A percentile compares a stretch with the other conserved stretches of the same genome.
These are phyloP conservation scores for Nesometra sesokonis DNA, from an alignment of 35 echinoderm and acorn worm species.

Conservation along the genomic window DNA sequence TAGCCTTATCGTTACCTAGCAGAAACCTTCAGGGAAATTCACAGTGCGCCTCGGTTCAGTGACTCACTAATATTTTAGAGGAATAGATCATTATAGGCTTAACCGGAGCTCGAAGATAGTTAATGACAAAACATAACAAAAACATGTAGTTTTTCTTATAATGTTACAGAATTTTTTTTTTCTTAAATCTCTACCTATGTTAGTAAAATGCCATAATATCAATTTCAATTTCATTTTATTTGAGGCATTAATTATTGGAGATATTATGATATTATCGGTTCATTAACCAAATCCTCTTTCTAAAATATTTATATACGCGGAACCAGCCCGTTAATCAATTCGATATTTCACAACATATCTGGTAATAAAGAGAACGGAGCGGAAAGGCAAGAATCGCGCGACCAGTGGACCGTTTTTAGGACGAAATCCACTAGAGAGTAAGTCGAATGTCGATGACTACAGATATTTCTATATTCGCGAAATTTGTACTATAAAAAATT, in stretches of 20 bases:
- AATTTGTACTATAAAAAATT: background rate
- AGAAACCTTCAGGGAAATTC: background rate
- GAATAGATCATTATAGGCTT: background rate
- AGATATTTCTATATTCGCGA: background rate
- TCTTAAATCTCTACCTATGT: background rate
- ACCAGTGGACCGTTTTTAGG: background rate
- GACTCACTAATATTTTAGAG: background rate
- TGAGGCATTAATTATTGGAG: background rate
- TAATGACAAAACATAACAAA: background rate
- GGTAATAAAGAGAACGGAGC: background rate
- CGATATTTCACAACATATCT: background rate
- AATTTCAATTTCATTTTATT: background rate
- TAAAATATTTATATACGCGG: slow-evolving; percentile 1
- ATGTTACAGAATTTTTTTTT: background rate
- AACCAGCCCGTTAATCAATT: background rate
- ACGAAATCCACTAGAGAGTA: background rate
- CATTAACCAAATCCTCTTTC: background rate
- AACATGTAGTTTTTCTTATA: background rate
- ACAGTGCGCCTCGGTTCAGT: background rate
- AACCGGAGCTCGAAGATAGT: background rate
- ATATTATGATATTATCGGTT: background rate
- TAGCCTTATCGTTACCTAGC: background rate
- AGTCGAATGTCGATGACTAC: background rate
- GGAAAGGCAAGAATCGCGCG: background rate
- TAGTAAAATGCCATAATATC: background rate